phyloP scores from a whole-genome alignment of 1,140 invertebrate species.

The Diorhabda sublineata region DNA sequence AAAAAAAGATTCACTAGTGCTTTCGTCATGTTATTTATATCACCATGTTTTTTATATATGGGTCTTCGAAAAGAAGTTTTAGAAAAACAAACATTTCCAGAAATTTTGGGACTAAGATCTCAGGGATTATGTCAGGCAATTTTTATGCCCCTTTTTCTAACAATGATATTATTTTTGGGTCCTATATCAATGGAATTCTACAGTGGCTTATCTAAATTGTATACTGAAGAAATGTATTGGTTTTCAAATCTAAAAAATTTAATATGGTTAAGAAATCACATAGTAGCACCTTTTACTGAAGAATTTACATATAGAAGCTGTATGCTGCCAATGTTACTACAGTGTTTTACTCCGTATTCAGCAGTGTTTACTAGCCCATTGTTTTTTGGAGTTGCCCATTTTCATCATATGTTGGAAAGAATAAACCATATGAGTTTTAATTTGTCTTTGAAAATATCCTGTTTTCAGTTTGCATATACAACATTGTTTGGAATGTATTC shows the following conservation, averaged over 20 bases:
- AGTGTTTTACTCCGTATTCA: constrained; percentile 69
- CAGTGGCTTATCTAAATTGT: constrained; percentile 65
- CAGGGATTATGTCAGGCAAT: constrained; percentile 69
- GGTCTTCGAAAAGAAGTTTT: constrained; percentile 60
- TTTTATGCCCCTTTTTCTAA: constrained; percentile 73
- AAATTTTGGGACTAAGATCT: constrained; percentile 71
- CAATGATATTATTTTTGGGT: constrained; percentile 80
- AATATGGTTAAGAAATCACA: constrained; percentile 82
- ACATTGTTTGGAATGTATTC: constrained; percentile 92
- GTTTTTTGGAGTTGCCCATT: constrained; percentile 91
- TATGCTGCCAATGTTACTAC: constrained; percentile 85
- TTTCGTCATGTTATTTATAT: constrained; percentile 71
- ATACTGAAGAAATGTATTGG: constrained; percentile 49
- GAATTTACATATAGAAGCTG: constrained; percentile 87
- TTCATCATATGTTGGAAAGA: constrained; percentile 86
- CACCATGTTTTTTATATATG: constrained; percentile 70
- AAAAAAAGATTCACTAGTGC: constrained; percentile 85
- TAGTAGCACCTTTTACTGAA: constrained; percentile 90
- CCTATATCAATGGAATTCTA: constrained; percentile 70
- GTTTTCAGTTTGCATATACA: constrained; percentile 88
- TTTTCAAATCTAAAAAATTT: constrained; percentile 54
- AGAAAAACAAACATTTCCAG: constrained; percentile 60
- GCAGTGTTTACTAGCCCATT: constrained; percentile 83
- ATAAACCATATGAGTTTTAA: constrained; percentile 62
- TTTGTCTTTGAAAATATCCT: constrained; percentile 63